Conservation (phyloP, 1,140 invertebrate species). For the Microplitis demolitor region DNA sequence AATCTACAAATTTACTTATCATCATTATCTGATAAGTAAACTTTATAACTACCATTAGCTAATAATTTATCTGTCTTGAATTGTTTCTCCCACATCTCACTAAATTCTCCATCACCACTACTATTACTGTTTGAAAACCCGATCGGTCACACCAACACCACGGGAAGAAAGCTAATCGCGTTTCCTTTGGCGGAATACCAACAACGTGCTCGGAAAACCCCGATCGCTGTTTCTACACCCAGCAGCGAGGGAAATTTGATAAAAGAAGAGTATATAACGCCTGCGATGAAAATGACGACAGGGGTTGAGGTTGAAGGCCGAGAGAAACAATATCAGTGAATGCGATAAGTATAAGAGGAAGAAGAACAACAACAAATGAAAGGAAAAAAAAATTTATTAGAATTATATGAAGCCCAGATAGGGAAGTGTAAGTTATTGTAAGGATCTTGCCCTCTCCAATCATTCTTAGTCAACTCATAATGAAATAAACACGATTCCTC, state of each 20-base stretch:
- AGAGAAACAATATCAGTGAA: neutral
- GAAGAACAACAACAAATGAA: neutral
- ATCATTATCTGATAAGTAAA: neutral
- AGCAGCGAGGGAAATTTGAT: conserved; percentile 43
- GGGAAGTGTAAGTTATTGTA: conserved; percentile 16
- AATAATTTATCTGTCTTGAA: too few species aligned
- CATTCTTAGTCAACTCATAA: conserved; percentile 35
- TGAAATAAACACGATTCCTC: conserved; percentile 37
- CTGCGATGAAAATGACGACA: neutral
- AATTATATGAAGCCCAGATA: neutral
- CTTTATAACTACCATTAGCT: too few species aligned
- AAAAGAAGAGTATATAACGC: conserved; percentile 25
- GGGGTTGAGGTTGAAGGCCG: neutral
- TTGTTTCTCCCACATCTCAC: neutral
- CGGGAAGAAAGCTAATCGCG: conserved; percentile 46
- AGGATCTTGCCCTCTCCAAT: conserved; percentile 30
- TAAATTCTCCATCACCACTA: too few species aligned
- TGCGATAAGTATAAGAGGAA: too few species aligned
- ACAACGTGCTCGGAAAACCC: conserved; percentile 23
- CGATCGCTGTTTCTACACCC: conserved; percentile 22
- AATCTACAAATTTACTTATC: neutral
- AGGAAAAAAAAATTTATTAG: conserved; percentile 6
- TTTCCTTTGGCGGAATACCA: conserved; percentile 47
- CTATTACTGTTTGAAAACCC: neutral
- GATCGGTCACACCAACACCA: conserved; percentile 22